A percentile compares a stretch with the other conserved stretches of the same genome.
Evolutionary conservation across 2,797 vertebrate species (phyloP).

Genomic region (Syngnathus rostellatus): DNA sequence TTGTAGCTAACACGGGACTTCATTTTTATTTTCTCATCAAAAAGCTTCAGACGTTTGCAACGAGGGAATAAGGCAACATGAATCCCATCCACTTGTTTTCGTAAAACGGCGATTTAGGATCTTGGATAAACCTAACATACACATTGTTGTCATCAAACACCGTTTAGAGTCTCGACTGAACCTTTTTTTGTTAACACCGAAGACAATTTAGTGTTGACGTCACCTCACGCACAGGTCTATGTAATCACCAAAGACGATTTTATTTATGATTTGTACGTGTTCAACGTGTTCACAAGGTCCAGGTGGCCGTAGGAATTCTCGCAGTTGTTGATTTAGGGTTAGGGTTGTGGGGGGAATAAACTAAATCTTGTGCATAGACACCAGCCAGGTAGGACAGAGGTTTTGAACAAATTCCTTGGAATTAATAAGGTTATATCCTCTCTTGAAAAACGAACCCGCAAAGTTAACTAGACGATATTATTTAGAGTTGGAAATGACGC

Average conservation of each 20-base stretch:
- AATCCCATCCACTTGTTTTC: no score
- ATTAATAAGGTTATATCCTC: neutral
- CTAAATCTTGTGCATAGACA: neutral
- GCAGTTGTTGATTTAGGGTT: neutral
- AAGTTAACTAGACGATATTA: neutral
- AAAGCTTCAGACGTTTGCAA: no score
- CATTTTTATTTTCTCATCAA: no score
- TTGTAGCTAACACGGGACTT: no score
- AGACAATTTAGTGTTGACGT: neutral
- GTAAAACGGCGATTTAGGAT: no score
- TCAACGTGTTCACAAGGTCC: neutral
- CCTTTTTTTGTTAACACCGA: no score
- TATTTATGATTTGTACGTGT: neutral
- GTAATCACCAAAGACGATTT: neutral
- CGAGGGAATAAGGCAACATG: no score
- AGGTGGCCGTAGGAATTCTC: neutral
- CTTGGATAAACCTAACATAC: no score
- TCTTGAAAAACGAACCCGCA: neutral
- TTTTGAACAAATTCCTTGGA: slow-evolving; percentile 1
- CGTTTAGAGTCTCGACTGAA: no score
- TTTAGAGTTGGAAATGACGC: neutral
- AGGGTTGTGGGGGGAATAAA: neutral
- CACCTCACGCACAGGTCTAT: neutral
- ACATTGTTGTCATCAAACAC: no score
- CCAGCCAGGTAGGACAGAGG: neutral